Conservation (phyloP, 2,888 invertebrate genomes). For the Himalopsyche japonica region DNA sequence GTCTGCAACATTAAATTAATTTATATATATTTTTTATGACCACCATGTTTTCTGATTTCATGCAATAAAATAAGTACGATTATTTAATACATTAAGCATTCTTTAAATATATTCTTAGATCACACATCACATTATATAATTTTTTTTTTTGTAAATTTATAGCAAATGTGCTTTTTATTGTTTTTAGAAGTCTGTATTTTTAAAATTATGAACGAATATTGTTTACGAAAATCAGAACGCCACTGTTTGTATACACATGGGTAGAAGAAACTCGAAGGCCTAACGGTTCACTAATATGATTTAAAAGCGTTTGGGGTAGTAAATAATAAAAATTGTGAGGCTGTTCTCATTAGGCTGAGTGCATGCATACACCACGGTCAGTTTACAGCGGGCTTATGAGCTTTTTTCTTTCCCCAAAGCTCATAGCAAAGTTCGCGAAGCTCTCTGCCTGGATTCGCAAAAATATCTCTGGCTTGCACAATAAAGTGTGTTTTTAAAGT, state of each 20-base stretch:
- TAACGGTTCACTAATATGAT: slow-evolving; percentile 9
- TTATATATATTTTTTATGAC: no score
- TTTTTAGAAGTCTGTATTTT: no score
- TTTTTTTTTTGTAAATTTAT: no score
- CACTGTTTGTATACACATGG: not conserved
- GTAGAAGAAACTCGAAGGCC: not conserved
- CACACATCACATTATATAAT: no score
- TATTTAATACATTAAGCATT: no score
- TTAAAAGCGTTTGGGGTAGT: slow-evolving; percentile 14
- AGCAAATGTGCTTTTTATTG: no score
- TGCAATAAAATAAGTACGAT: no score
- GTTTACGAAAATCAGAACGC: not conserved
- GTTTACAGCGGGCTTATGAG: not conserved
- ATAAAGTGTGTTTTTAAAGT: not conserved
- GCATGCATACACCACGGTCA: not conserved
- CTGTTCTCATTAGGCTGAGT: slow-evolving; percentile 12
- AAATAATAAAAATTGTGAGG: slow-evolving; percentile 14
- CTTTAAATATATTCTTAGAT: no score
- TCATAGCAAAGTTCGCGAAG: not conserved
- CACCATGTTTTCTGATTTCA: no score
- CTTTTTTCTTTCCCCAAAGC: not conserved
- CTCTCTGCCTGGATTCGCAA: not conserved
- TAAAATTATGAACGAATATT: no score
- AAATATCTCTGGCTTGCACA: not conserved
- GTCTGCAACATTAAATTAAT: no score